Evolutionary conservation across 2,797 vertebrate species (phyloP).

Genomic region (Euthynnus affinis): DNA sequence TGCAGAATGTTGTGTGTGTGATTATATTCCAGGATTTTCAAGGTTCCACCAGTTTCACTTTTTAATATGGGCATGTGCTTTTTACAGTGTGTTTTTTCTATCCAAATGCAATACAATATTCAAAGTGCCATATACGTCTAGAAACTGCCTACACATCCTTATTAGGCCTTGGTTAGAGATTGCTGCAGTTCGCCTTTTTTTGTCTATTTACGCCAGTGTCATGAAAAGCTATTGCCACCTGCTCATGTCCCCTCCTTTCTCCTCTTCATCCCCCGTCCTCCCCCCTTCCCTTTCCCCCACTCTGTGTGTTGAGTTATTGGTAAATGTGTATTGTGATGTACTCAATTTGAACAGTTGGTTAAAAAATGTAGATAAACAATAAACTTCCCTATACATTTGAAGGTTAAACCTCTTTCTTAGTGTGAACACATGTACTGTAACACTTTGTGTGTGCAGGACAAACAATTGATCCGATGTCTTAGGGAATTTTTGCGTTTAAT

Average conservation of each 20-base stretch:
- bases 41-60: conserved; percentile 82
- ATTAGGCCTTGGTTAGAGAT: conserved; percentile 85
- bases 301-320: conserved; percentile 74
- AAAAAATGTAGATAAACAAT: conserved; percentile 79
- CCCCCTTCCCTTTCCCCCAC: no score
- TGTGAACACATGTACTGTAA: conserved; percentile 67
- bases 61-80: conserved; percentile 85
- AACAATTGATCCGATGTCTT: neutral
- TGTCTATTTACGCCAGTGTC: conserved; percentile 80
- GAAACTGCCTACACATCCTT: conserved; percentile 86
- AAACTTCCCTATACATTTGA: conserved; percentile 78
- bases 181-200: conserved; percentile 81
- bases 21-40: conserved; percentile 71
- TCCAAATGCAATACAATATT: conserved; percentile 86
- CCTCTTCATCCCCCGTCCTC: neutral
- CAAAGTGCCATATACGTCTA: conserved; percentile 87
- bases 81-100: conserved; percentile 85
- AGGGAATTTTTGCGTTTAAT: neutral
- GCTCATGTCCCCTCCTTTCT: conserved; percentile 58
- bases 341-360: conserved; percentile 79
- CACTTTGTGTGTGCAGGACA: conserved; percentile 50
- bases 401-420: conserved; percentile 72
- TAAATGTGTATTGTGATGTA: conserved; percentile 82
- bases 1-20: conserved; percentile 74
- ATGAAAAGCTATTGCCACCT: conserved; percentile 76